Conservation (phyloP, 2,797 vertebrate species). For the Poeciliopsis turneri region DNA sequence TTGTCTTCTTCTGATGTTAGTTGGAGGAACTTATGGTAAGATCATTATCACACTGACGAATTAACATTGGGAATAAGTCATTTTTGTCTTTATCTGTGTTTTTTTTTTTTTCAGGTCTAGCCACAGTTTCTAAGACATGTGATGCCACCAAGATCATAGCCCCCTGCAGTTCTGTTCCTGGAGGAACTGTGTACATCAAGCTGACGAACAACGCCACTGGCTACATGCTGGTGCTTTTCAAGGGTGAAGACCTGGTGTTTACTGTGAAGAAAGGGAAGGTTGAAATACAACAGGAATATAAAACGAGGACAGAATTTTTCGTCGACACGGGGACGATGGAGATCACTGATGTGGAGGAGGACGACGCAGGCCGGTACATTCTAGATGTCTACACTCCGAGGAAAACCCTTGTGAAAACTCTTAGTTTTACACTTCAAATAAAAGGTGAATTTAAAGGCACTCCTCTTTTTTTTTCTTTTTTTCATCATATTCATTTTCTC, state of each 20-base stretch:
- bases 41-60: not conserved
- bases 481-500: not conserved
- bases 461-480: not conserved
- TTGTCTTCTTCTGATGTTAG: constrained; percentile 39
- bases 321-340: constrained; percentile 49
- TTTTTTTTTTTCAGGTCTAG: constrained; percentile 23
- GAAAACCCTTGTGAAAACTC: not conserved
- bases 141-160: not conserved
- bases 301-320: constrained; percentile 35
- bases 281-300: not conserved
- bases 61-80: not conserved
- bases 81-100: fast-evolving
- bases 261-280: constrained; percentile 16
- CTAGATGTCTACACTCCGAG: not conserved
- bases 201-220: constrained; percentile 37
- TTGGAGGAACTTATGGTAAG: constrained; percentile 55
- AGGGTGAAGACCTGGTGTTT: not conserved
- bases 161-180: constrained; percentile 20
- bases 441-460: constrained; percentile 41
- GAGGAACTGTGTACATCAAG: constrained; percentile 53
- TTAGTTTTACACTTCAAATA: constrained; percentile 26
- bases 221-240: constrained; percentile 15
- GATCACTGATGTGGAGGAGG: constrained; percentile 32
- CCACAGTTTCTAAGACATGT: constrained; percentile 41
- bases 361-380: constrained; percentile 50